Evolutionary conservation across 2,113 vertebrate genomes (phyloP), one percentile per base, ranked within the genome.

Genomic region (Phoenicopterus ruber): DNA sequence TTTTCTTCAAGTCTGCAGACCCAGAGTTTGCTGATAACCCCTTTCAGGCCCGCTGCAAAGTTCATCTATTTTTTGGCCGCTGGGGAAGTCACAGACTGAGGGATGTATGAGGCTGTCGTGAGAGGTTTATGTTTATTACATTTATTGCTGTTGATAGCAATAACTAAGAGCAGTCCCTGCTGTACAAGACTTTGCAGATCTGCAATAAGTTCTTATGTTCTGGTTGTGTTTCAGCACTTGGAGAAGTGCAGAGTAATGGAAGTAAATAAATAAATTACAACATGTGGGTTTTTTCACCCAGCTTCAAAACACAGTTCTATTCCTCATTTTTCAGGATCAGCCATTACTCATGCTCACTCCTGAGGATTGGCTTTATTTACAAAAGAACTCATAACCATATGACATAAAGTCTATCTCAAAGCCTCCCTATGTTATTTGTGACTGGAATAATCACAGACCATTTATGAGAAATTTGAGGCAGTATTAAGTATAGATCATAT

Each of bases 101-200:
- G 54, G 40, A 94, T 83, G 82, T 80, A 91, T 47, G 86, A 95
- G 67, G 79, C 57, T 94, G 84, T 44, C n/a, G 1, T 77, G 77
- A 93, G 62, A 96, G 38, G 67, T 91, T 94, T 94, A 95, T 69
- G 82, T 87, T 96, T 94, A 93, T 89, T 94, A 73, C 89, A 85
- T 94, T 95, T 93, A 97, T 88, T 95, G 94, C 93, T 91, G 74
- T 71, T 93, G 94, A 92, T 86, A 97, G 95, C 84, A 93, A 86
- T 95, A 96, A 97, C 50, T 80, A 81, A 80, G 86, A 78, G 76
- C 59, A 95, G 62, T 94, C 95, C 91, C 86, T 11, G 8, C 54
- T 91, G 91, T 16, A 85, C 29, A 82, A 63, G 87, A 91, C 87
- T 94, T 88, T 80, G 86, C 89, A 91, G 91, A 95, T 94, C 62